Evolutionary conservation across 1,140 invertebrate genomes (phyloP).

Genomic region (Drosophila repleta): DNA sequence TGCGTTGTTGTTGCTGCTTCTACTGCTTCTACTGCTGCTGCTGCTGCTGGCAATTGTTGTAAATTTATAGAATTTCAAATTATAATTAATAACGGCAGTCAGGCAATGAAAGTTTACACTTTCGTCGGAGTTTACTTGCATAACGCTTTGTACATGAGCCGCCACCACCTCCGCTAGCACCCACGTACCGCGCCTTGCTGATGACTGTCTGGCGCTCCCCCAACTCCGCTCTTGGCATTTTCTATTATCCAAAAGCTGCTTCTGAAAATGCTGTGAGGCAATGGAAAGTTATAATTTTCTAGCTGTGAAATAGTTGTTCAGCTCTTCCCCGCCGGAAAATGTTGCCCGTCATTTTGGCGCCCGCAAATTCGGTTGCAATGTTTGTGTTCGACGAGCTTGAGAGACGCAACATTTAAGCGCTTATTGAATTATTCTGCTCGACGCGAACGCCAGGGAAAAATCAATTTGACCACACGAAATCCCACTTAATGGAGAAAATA

Average conservation of each 20-base stretch:
- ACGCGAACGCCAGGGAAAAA: constrained; percentile 16
- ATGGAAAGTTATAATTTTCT: constrained; percentile 46
- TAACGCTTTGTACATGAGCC: constrained; percentile 1
- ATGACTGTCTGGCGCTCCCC: background rate
- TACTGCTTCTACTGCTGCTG: constrained; percentile 27
- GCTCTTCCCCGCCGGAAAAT: constrained; percentile 3
- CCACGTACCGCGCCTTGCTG: background rate
- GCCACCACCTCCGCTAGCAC: background rate
- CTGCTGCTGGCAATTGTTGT: constrained; percentile 41
- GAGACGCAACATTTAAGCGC: constrained; percentile 33
- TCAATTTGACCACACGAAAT: constrained; percentile 29
- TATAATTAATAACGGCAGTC: constrained; percentile 66
- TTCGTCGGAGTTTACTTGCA: constrained; percentile 28
- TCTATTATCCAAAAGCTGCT: constrained; percentile 22
- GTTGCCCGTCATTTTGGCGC: constrained; percentile 9
- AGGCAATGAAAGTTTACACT: constrained; percentile 58
- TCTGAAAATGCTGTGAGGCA: constrained; percentile 13
- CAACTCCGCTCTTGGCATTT: constrained; percentile 8
- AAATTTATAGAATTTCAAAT: constrained; percentile 75
- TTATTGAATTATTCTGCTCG: constrained; percentile 35
- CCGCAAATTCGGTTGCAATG: constrained; percentile 10
- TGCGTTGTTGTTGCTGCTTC: constrained; percentile 3
- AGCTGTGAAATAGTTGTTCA: constrained; percentile 38
- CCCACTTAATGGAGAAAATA: background rate
- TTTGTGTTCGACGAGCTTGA: background rate